Evolutionary conservation across 2,797 vertebrate species (phyloP).

Genomic region (Pteropus rufus): DNA sequence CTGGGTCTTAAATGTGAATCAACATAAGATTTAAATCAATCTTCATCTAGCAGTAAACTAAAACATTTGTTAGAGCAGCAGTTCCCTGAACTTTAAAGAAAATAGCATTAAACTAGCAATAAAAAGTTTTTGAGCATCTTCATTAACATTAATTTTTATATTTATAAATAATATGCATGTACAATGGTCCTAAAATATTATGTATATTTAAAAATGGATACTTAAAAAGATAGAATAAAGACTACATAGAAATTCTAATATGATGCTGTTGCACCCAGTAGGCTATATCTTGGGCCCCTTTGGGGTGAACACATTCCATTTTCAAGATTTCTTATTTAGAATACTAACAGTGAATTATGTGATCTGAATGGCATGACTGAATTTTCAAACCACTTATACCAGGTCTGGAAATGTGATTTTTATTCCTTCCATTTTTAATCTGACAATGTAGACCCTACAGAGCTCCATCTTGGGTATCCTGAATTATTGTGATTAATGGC

Average conservation of each 20-base stretch:
- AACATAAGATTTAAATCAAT: neutral
- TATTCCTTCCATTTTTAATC: conserved; percentile 20
- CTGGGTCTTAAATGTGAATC: conserved; percentile 3
- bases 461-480: neutral
- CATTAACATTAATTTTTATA: neutral
- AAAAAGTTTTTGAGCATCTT: neutral
- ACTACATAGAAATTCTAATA: neutral
- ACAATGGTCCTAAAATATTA: neutral
- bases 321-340: neutral
- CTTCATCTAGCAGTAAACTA: neutral
- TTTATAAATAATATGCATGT: neutral
- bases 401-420: neutral
- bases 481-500: conserved; percentile 45
- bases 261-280: neutral
- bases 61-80: neutral
- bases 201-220: neutral
- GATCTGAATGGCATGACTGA: neutral
- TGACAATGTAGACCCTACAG: neutral
- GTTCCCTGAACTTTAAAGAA: neutral
- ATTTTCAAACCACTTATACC: neutral
- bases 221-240: neutral
- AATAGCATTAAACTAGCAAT: neutral
- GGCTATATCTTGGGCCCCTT: neutral
- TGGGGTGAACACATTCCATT: neutral
- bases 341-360: neutral